phyloP scores from a whole-genome alignment of 2,797 vertebrate species.

The Fistularia commersonii region DNA sequence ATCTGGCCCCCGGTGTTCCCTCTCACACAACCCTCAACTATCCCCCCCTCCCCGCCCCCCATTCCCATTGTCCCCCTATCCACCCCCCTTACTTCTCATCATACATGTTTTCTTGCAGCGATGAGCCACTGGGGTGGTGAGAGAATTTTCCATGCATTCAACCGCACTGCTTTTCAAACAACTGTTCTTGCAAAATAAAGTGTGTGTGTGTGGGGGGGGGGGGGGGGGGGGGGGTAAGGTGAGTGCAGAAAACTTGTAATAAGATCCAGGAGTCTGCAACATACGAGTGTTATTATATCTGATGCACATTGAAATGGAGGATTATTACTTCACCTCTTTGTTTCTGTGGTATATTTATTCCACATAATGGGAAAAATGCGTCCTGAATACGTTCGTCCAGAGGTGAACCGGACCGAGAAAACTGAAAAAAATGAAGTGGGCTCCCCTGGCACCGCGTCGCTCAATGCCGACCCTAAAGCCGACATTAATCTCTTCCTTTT shows the following conservation, averaged over 20 bases:
- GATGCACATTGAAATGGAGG: constrained; percentile 64
- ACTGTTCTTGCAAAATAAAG: constrained; percentile 35
- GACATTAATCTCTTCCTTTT: constrained; percentile 67
- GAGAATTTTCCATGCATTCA: constrained; percentile 64
- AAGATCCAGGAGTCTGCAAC: constrained; percentile 17
- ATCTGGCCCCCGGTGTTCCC: constrained; percentile 12
- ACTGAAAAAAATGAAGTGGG: constrained; percentile 62
- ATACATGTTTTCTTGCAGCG: constrained; percentile 37
- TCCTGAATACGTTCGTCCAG: constrained; percentile 55
- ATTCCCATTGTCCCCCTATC: constrained; percentile 37
- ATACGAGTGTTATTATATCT: constrained; percentile 40
- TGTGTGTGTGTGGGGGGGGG: too few species aligned
- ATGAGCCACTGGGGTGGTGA: constrained; percentile 61
- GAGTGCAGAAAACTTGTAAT: constrained; percentile 21
- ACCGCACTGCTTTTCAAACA: constrained; percentile 48
- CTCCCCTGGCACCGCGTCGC: constrained; percentile 57
- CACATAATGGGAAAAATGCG: constrained; percentile 58
- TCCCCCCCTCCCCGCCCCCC: constrained; percentile 40
- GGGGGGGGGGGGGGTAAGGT: constrained; percentile 7
- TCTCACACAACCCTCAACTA: constrained; percentile 10
- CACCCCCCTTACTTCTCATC: constrained; percentile 45
- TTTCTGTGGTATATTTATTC: constrained; percentile 73
- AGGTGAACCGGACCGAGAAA: constrained; percentile 56
- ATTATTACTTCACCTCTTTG: constrained; percentile 73
- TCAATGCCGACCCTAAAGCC: constrained; percentile 59